Conservation (phyloP, 2,797 vertebrate genomes). For the Pantherophis vulpinus region DNA sequence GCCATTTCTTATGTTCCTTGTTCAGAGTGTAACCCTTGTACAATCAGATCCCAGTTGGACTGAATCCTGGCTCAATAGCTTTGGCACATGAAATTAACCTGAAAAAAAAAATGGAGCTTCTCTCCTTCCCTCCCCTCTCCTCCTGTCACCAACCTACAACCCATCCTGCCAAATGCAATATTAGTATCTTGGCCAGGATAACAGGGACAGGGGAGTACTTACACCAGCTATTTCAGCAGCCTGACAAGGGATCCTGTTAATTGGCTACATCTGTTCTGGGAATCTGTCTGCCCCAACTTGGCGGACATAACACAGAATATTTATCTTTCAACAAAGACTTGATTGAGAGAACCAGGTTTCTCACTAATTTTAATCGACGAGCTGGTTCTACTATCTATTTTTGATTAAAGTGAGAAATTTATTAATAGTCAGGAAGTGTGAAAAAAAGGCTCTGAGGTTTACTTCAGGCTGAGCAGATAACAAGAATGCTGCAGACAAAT, state of each 20-base stretch:
- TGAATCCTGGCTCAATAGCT: not conserved
- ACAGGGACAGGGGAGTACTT: constrained; percentile 36
- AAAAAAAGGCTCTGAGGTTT: not conserved
- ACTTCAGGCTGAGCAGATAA: constrained; percentile 14
- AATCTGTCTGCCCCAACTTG: constrained; percentile 16
- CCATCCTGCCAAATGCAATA: not conserved
- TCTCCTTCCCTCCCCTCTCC: not conserved
- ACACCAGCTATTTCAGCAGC: constrained; percentile 15
- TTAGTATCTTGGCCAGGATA: constrained; percentile 4
- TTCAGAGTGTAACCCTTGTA: not conserved
- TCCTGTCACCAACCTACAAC: not conserved
- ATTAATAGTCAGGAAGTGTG: constrained; percentile 16
- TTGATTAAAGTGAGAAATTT: not conserved
- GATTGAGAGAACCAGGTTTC: constrained; percentile 21
- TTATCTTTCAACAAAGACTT: accelerated
- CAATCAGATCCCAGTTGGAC: not conserved
- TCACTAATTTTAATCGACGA: constrained; percentile 3
- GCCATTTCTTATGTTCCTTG: not conserved
- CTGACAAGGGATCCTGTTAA: not conserved
- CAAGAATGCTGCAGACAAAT: constrained; percentile 22
- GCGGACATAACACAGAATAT: not conserved
- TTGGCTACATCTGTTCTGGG: constrained; percentile 24
- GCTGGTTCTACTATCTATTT: constrained; percentile 8
- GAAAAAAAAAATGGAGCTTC: not conserved
- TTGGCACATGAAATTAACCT: not conserved